phyloP scores from a whole-genome alignment of 2,888 invertebrate species.

The Sclerodermus sp. region DNA sequence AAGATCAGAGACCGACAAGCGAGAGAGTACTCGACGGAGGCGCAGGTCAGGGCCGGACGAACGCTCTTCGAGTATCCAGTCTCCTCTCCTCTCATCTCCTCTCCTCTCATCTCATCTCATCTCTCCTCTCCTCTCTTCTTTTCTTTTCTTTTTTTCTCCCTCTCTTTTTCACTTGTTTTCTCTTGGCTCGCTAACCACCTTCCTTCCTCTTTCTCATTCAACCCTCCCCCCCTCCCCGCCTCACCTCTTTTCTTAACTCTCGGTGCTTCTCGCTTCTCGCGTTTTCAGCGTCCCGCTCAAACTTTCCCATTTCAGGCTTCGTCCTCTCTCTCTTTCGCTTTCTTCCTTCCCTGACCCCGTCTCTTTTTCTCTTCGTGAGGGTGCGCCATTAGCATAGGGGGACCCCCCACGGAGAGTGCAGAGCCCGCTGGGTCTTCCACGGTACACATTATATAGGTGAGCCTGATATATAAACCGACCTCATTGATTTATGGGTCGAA shows the following conservation, averaged over 20 bases:
- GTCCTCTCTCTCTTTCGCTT: conserved; percentile 3
- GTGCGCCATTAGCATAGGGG: conserved; percentile 56
- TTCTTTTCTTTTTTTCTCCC: not conserved
- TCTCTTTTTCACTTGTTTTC: no score
- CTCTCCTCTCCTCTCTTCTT: not conserved
- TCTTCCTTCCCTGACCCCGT: no score
- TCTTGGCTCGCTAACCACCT: not conserved
- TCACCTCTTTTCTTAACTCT: not conserved
- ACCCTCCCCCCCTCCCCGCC: not conserved
- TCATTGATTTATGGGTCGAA: conserved; percentile 55
- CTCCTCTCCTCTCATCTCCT: conserved; percentile 13
- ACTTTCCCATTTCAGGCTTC: not conserved
- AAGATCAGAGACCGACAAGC: conserved; percentile 45
- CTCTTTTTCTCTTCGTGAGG: conserved; percentile 45
- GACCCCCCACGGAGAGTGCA: conserved; percentile 52
- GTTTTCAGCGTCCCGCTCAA: not conserved
- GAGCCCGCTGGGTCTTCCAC: conserved; percentile 37
- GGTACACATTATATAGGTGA: conserved; percentile 49
- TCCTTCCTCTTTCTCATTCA: not conserved
- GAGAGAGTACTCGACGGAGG: conserved; percentile 21
- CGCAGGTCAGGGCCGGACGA: conserved; percentile 50
- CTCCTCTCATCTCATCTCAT: no score
- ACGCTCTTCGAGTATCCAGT: conserved; percentile 5
- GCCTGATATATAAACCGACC: conserved; percentile 56
- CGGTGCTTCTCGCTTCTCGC: not conserved